Evolutionary conservation across 2,113 vertebrate species (phyloP).

Genomic region (Microcebus ravelobensis): DNA sequence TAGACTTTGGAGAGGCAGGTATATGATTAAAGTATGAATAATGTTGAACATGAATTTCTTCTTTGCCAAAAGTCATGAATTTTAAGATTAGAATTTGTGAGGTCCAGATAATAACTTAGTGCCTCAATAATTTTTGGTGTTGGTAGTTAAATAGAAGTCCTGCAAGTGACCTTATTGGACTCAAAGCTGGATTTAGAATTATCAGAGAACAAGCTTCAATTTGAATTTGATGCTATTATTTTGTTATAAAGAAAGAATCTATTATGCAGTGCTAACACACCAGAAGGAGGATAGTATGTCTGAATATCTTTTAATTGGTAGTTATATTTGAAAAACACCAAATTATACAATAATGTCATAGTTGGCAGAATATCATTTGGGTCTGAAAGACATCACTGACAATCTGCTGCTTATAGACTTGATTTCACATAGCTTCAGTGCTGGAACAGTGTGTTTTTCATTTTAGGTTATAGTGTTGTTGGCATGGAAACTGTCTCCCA

Average conservation of each 20-base stretch:
- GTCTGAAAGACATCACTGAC: slow-evolving; percentile 66
- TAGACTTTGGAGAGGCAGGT: neutral
- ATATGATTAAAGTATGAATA: neutral
- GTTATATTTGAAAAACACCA: slow-evolving; percentile 80
- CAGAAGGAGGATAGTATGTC: slow-evolving; percentile 67
- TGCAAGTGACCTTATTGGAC: slow-evolving; percentile 51
- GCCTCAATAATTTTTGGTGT: neutral
- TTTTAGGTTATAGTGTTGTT: slow-evolving; percentile 25
- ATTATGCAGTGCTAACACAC: slow-evolving; percentile 76
- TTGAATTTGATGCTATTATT: slow-evolving; percentile 71
- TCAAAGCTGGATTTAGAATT: slow-evolving; percentile 36
- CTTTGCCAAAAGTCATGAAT: slow-evolving; percentile 1
- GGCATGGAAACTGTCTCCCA: slow-evolving; percentile 5
- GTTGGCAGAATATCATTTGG: slow-evolving; percentile 70
- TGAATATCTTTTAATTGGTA: slow-evolving; percentile 78
- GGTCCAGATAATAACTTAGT: neutral
- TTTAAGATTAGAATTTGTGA: slow-evolving; percentile 29
- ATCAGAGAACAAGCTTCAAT: slow-evolving; percentile 68
- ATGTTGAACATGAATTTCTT: slow-evolving; percentile 22
- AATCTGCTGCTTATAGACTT: slow-evolving; percentile 51
- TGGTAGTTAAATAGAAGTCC: slow-evolving; percentile 1
- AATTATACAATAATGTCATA: slow-evolving; percentile 77
- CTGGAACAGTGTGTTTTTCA: neutral
- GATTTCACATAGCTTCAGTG: slow-evolving; percentile 20
- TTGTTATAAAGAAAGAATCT: slow-evolving; percentile 57